Evolutionary conservation across 2,888 invertebrate species (phyloP), one percentile per base, ranked within the genome.

Genomic region (Lepidocyrtinus sp.): DNA sequence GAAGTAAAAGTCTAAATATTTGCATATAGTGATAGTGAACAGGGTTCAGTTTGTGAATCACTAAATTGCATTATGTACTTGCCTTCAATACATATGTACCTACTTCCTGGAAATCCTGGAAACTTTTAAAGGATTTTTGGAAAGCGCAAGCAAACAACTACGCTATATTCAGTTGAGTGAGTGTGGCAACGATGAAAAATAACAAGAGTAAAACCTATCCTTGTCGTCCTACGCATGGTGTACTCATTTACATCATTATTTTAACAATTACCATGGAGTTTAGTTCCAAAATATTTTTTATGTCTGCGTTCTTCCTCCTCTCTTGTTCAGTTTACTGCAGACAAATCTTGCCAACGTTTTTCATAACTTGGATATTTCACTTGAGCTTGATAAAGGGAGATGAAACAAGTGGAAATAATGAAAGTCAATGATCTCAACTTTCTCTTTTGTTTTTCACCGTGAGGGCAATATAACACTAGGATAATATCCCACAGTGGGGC

Each of bases 401-500:
- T 50, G 50, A 50, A 50, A 50, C n/a, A 17, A 50, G 50, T 50
- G 50, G 50, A 50, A 50, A 50, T 50, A 50, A 50, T 50, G 50
- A 50, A 50, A 50, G 50, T 50, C 50, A 50, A 50, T 50, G 50
- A 50, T 50, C 50, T 50, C 50, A 50, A 50, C 15, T 50, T 50
- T 50, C 50, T 50, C 50, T 50, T 50, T 50, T 50, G 50, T 50
- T 50, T 50, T 50, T 50, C 50, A n/a, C 50, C 50, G 50, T 12
- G 50, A 50, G 50, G 50, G 50, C 50, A 50, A 50, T 50, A 64
- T 64, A 64, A 64, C 26, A 64, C 26, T 15, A 64, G 64, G 17
- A 64, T 64, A 64, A 64, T 64, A 64, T 64, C 64, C 64, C 64
- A 64, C 64, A 64, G 64, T 26, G 64, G 64, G 64, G 64, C 64